Conservation (phyloP, 2,888 invertebrate species). For the Himalopsyche anomala region DNA sequence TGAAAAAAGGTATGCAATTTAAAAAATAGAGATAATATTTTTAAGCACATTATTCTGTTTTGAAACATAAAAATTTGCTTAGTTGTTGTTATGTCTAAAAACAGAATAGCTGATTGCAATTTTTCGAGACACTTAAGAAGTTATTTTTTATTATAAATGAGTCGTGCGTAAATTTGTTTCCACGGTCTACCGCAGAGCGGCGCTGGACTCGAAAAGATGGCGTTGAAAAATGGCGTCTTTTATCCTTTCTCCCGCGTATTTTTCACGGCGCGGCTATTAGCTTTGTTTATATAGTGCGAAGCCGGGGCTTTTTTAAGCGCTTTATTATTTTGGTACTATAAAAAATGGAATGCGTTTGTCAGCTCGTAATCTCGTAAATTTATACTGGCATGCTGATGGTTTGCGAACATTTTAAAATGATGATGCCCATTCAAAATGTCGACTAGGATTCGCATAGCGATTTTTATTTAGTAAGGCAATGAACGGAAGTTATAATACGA, state of each 20-base stretch:
- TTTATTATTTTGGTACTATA: constrained; percentile 18
- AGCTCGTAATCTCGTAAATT: neutral
- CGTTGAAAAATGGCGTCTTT: constrained; percentile 26
- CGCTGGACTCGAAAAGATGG: constrained; percentile 15
- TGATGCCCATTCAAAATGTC: too few species aligned
- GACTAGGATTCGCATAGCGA: too few species aligned
- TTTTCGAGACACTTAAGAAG: neutral
- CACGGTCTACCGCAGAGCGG: neutral
- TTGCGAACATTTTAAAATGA: neutral
- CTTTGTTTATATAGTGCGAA: constrained; percentile 15
- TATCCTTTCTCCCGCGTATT: neutral
- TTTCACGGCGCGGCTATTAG: constrained; percentile 11
- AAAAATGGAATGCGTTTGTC: constrained; percentile 20
- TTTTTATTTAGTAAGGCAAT: too few species aligned
- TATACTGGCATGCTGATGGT: neutral
- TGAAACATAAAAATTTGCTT: too few species aligned
- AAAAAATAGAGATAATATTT: too few species aligned
- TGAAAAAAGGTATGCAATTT: too few species aligned
- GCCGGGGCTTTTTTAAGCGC: neutral
- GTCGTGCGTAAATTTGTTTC: neutral
- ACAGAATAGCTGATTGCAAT: neutral
- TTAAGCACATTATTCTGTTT: too few species aligned
- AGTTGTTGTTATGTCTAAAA: too few species aligned
- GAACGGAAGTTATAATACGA: too few species aligned
- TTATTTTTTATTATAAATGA: constrained; percentile 13